phyloP scores from a whole-genome alignment of 2,888 invertebrate genomes.

The Gibbula magus region DNA sequence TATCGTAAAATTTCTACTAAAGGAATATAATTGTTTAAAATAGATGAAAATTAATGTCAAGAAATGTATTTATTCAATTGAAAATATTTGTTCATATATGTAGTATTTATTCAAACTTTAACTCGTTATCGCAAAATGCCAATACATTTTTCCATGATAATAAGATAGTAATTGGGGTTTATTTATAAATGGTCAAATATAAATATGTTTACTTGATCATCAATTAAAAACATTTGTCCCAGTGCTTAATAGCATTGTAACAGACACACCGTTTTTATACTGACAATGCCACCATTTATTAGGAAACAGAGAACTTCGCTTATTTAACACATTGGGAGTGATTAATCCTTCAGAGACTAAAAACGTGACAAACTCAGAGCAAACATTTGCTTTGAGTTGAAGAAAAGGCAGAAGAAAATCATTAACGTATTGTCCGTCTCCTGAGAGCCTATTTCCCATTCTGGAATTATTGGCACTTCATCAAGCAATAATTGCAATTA shows the following conservation, averaged over 20 bases:
- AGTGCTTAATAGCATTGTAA: too few relatives aligned
- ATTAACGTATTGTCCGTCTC: background rate
- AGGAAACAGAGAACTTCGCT: background rate
- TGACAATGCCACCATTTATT: background rate
- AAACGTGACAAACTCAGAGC: background rate
- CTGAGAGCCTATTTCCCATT: too few relatives aligned
- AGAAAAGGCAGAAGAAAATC: background rate
- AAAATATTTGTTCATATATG: too few relatives aligned
- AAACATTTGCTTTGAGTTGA: background rate
- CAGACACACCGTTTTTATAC: background rate
- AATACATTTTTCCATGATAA: too few relatives aligned
- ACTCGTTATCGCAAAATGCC: too few relatives aligned
- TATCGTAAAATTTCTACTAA: too few relatives aligned
- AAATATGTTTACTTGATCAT: too few relatives aligned
- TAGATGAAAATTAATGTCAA: background rate
- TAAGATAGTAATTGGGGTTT: too few relatives aligned
- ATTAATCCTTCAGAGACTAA: background rate
- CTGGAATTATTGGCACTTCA: background rate
- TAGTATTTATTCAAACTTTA: too few relatives aligned
- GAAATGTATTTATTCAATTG: too few relatives aligned
- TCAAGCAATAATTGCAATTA: slow-evolving; percentile 4
- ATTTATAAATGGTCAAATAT: too few relatives aligned
- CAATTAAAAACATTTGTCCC: too few relatives aligned
- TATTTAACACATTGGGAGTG: background rate
- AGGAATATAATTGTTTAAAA: background rate